phyloP scores from a whole-genome alignment of 2,797 vertebrate species.

The Chelidonichthys spinosus region DNA sequence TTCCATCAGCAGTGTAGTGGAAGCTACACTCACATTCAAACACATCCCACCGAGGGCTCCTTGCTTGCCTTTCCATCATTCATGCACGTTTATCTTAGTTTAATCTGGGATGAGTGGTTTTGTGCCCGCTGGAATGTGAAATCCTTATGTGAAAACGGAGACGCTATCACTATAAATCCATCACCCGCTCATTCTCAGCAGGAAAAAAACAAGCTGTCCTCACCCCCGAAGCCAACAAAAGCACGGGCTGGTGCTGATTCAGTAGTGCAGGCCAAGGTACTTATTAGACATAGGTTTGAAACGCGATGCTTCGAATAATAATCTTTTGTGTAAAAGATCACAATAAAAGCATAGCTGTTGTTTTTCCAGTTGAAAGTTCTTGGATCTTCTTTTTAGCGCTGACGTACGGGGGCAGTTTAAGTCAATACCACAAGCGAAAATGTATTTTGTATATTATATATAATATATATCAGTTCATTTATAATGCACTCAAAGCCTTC shows the following conservation, averaged over 20 bases:
- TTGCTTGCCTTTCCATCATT: constrained; percentile 4
- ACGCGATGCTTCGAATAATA: constrained; percentile 1
- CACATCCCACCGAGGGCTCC: neutral
- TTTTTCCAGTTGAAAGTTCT: constrained; percentile 9
- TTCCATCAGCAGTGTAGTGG: neutral
- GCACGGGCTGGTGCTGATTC: constrained; percentile 44
- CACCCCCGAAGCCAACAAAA: constrained; percentile 57
- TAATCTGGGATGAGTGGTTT: constrained; percentile 32
- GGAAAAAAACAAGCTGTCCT: constrained; percentile 60
- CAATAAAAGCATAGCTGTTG: neutral
- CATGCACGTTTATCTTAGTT: neutral
- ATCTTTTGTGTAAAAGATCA: neutral
- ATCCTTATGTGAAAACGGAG: constrained; percentile 42
- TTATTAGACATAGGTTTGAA: constrained; percentile 10
- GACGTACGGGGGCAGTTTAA: neutral
- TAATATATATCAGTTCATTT: neutral
- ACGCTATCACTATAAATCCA: constrained; percentile 52
- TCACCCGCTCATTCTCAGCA: constrained; percentile 52
- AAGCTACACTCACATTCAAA: neutral
- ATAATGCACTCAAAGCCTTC: constrained; percentile 2
- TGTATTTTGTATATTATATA: no score
- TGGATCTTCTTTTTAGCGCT: neutral
- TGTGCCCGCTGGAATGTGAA: constrained; percentile 53
- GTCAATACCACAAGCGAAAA: neutral
- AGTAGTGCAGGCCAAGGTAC: constrained; percentile 3